Conservation (phyloP, 2,113 vertebrate species). For the Sus scrofa region T2T-Sscrofa CM000822.6:46042001-46042500, state of each 20-base stretch:
- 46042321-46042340: background rate
- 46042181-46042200: background rate
- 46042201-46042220: background rate
- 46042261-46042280: background rate
- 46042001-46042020: too few species aligned
- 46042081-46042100: background rate
- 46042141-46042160: background rate
- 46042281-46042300: background rate
- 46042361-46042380: background rate
- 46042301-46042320: background rate
- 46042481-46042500: background rate
- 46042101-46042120: background rate
- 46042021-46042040: too few species aligned
- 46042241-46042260: background rate
- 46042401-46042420: background rate
- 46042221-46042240: background rate
- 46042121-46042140: background rate
- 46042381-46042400: background rate
- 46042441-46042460: background rate
- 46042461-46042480: background rate
- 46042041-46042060: too few species aligned
- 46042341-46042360: background rate
- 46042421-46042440: background rate
- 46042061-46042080: too few species aligned
- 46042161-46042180: background rate